A percentile compares a stretch with the other conserved stretches of the same genome.
These are phyloP conservation scores for Leucophenga montana DNA, from an alignment of 2,888 invertebrate species.

Conservation along the genomic window DNA sequence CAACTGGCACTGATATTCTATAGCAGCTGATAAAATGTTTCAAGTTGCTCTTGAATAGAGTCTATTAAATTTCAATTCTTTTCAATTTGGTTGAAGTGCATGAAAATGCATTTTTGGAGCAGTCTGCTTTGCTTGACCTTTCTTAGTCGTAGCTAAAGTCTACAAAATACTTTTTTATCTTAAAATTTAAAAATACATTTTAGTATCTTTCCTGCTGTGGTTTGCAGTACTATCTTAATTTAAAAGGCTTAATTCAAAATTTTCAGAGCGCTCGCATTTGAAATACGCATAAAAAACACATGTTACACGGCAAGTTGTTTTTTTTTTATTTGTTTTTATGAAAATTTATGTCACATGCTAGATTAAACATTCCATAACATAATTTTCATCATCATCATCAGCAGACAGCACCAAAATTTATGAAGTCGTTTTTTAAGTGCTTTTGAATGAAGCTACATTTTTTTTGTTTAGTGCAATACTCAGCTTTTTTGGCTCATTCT, in stretches of 20 bases:
- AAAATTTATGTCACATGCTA: no score
- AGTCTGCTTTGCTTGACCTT: neutral
- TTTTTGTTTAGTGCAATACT: no score
- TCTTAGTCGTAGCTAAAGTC: neutral
- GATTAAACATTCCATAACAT: no score
- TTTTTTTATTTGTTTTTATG: conserved; percentile 52
- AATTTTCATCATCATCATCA: no score
- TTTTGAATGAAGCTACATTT: conserved; percentile 13
- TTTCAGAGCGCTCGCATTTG: conserved; percentile 40
- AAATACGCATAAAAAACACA: conserved; percentile 33
- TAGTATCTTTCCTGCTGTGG: conserved; percentile 1
- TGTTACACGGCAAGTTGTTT: neutral
- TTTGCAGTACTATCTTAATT: conserved; percentile 21
- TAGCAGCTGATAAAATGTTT: conserved; percentile 51
- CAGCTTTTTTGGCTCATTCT: no score
- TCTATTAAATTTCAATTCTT: conserved; percentile 3
- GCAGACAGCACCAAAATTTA: conserved; percentile 42
- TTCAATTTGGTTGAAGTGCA: conserved; percentile 12
- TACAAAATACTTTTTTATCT: neutral
- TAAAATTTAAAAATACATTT: no score
- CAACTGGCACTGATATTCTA: conserved; percentile 33
- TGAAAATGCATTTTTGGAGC: conserved; percentile 12
- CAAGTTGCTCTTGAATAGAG: neutral
- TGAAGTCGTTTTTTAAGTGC: conserved; percentile 42
- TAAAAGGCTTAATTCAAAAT: no score